Base-by-base conservation (phyloP, 2,797 vertebrate species). In the Orientallactaga sibirica region DNA sequence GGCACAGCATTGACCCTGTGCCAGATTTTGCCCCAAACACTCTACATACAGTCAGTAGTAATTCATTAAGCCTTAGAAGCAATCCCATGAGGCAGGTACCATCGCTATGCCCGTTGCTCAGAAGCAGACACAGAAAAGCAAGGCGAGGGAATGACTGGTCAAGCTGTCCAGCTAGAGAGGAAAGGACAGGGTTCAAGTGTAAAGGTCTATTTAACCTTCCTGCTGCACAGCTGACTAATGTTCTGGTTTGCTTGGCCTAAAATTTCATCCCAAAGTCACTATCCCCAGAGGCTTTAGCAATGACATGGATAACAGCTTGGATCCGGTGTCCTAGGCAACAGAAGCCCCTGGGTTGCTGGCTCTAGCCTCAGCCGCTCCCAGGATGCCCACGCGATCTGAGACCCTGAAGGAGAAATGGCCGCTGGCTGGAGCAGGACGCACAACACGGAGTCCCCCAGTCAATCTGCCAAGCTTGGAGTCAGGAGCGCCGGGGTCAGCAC, bases 1-100 rank as follows among this genome's bases (percentile, higher is more conserved):
- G 8, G 55, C 29, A 3, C 62, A 86, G 29, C 58, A 1, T 62
- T 27, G 71, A 22, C 43, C 37, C 33, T 20, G 16, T 14, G 86
- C 37, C 91, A 24, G 24, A n/a, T 22, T 71, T 78, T 24, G 55
- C 43, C 75, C 43, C 11, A 19, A 55, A 29, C 27, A 68, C 58
- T 43, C 2, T 1, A 10, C 15, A 2, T 7, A 16, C 4, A 9
- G 29, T 18, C 4, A 9, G 29, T 18, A 20, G 22, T 52, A 43
- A 76, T 37, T 81, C 70, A 4, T 19, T 1, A n/a, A 20, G 81
- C 58, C 25, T 74, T 61, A 2, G 25, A 58, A 48, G 67, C 33
- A 29, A 20, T 41, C 7, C 67, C 68, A 14, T 3, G 27, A 24
- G 66, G n/a, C 71, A 68, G 55, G 20, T 29, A 41, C n/a, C 33